phyloP scores from a whole-genome alignment of 2,888 invertebrate species.

The Spilosoma lubricipeda region DNA sequence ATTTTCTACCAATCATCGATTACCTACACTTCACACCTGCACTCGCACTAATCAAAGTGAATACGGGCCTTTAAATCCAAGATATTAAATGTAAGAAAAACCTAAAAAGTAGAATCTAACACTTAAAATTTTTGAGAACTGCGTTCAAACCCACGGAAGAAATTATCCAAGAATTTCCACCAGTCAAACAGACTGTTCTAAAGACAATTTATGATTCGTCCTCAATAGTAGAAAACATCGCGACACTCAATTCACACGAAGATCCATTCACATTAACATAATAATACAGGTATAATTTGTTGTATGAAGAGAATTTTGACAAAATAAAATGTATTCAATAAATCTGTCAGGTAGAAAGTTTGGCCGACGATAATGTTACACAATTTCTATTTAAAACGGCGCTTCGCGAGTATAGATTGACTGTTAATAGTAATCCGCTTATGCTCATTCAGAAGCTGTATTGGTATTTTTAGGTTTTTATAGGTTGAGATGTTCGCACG shows the following conservation, averaged over 20 bases:
- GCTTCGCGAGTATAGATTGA: conserved; percentile 34
- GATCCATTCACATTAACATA: conserved; percentile 55
- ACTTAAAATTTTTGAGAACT: conserved; percentile 13
- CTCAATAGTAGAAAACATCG: conserved; percentile 51
- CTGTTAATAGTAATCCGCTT: conserved; percentile 45
- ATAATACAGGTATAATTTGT: conserved; percentile 55
- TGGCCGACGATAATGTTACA: conserved; percentile 38
- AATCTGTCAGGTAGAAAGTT: conserved; percentile 53
- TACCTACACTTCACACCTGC: no score
- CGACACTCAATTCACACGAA: conserved; percentile 59
- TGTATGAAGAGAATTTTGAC: conserved; percentile 45
- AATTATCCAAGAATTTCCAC: conserved; percentile 27
- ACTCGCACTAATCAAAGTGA: no score
- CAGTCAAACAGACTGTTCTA: conserved; percentile 33
- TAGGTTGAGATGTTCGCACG: conserved; percentile 26
- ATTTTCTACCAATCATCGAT: no score
- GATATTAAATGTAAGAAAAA: background rate
- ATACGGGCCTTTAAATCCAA: no score
- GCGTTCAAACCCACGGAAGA: conserved; percentile 17
- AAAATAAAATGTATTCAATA: conserved; percentile 48
- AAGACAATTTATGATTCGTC: conserved; percentile 52
- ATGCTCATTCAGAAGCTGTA: conserved; percentile 29
- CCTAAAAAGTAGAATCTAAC: conserved; percentile 11
- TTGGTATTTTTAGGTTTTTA: conserved; percentile 28
- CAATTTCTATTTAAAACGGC: conserved; percentile 35